Evolutionary conservation across 2,888 invertebrate genomes (phyloP).

Genomic region (Sepiola atlantica): DNA sequence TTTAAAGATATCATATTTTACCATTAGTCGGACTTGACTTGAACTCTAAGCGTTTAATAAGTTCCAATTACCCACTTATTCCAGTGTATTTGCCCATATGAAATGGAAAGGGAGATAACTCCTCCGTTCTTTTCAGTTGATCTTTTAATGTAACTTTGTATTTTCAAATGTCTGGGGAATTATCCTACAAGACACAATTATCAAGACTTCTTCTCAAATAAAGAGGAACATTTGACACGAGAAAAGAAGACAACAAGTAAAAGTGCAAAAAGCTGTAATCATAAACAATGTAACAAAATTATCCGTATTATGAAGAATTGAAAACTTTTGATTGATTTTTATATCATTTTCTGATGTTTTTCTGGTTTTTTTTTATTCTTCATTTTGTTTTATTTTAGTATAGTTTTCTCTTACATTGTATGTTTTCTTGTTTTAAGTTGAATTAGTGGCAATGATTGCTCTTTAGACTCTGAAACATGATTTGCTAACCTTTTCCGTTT

Average conservation of each 20-base stretch:
- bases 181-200: neutral
- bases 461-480: slow-evolving; percentile 1
- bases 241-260: neutral
- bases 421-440: neutral
- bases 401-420: neutral
- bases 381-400: too few species aligned
- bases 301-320: neutral
- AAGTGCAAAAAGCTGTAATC: neutral
- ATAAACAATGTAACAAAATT: neutral
- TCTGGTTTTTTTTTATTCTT: too few species aligned
- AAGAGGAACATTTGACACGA: neutral
- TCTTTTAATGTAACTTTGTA: neutral
- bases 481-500: neutral
- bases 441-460: slow-evolving; percentile 16
- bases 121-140: neutral
- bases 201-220: neutral
- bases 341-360: neutral
- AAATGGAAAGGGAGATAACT: neutral
- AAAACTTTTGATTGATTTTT: slow-evolving; percentile 19
- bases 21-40: neutral
- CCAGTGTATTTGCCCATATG: neutral
- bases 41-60: neutral
- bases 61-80: neutral
- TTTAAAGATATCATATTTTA: neutral
- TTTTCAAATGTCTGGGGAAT: neutral